Base-by-base conservation (phyloP, 2,113 vertebrate genomes). In the Paedocypris sp. region DNA sequence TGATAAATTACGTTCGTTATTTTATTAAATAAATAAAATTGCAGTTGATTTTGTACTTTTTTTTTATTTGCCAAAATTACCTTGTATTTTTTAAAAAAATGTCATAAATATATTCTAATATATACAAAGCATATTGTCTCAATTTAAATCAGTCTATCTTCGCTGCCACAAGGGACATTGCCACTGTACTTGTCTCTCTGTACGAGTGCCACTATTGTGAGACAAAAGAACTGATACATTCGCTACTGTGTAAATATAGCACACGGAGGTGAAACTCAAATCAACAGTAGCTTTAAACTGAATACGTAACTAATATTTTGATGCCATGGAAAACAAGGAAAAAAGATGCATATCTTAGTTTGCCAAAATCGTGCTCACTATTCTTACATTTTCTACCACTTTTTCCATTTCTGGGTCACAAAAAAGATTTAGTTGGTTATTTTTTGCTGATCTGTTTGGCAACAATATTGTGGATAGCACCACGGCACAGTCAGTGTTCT, bases 231-330 rank as follows among this genome's bases (percentile, higher is more conserved):
- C 32, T 48, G 26, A 46, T 62, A 46, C 48, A 58, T 66, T 56
- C 41, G 46, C 48, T 61, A 31, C 51, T 43, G 11, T 46, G 53
- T 36, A 53, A 46, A 62, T 57, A 57, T 57, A 57, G 16, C 53
- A 31, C 36, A 22, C 20, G n/a, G 28, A 64, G 42, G 8, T 62
- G 63, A 43, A 57, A 66, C 31, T 70, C 68, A 66, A 22, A 29
- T 41, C 20, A n/a, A n/a, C n/a, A 3, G 16, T 29, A 32, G 45
- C 51, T 47, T 69, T 50, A 70, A 66, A 57, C 45, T 50, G 63
- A 66, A 62, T 66, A n/a, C n/a, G n/a, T n/a, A 38, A 66, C 46
- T 49, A 66, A 51, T 64, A 33, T 45, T 10, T 51, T 45, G 13
- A 33, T 45, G 58, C 39, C 45, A 35, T 43, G 22, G n/a, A 29